phyloP scores from a whole-genome alignment of 2,797 vertebrate genomes.

The Lutjanus argentimaculatus region DNA sequence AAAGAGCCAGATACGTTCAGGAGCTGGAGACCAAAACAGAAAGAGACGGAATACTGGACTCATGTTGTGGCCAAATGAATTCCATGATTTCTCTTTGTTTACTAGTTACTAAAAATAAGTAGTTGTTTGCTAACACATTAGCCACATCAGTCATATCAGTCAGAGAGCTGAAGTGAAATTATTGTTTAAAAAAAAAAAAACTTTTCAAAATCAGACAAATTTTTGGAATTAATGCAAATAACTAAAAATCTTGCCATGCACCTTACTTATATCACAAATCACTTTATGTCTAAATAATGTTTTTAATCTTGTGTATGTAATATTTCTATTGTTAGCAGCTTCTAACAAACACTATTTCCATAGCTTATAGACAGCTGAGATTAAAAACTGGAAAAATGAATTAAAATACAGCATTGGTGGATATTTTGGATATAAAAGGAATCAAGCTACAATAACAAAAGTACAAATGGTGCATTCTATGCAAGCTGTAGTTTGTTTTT shows the following conservation, averaged over 20 bases:
- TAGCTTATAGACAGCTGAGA: not conserved
- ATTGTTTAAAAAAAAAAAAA: no score
- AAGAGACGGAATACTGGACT: not conserved
- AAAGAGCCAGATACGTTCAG: not conserved
- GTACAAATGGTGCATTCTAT: not conserved
- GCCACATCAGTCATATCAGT: not conserved
- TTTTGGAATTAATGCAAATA: not conserved
- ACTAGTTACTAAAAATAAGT: not conserved
- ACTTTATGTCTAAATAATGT: no score
- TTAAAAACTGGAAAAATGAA: not conserved
- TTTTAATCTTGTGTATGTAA: not conserved
- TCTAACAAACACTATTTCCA: not conserved
- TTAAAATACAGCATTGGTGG: not conserved
- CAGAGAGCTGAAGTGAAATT: constrained; percentile 1
- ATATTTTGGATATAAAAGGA: not conserved
- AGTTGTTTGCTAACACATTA: not conserved
- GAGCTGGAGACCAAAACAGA: constrained; percentile 14
- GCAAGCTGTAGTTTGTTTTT: not conserved
- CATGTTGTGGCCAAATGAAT: not conserved
- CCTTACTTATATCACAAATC: not conserved
- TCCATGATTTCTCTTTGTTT: not conserved
- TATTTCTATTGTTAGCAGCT: not conserved
- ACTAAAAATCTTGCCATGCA: not conserved
- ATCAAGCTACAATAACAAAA: not conserved
- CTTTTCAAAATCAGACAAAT: not conserved